These are phyloP conservation scores for Dolichallabes microphthalmus DNA, from an alignment of 2,113 vertebrate species.

Conservation along the genomic window DNA sequence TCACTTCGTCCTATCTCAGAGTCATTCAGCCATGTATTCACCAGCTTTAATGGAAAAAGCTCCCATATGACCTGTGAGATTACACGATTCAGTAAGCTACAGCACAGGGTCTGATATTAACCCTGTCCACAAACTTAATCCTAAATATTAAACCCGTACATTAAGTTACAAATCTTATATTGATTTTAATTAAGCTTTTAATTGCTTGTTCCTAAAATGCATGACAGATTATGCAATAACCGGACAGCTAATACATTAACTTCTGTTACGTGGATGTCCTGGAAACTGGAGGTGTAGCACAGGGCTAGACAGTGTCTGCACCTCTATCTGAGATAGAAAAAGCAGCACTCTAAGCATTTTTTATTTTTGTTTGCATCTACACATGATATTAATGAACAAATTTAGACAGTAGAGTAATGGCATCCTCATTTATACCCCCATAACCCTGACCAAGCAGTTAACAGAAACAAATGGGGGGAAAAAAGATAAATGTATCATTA, in stretches of 20 bases:
- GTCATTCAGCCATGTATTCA: conserved; percentile 4
- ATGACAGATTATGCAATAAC: background rate
- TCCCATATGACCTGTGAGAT: background rate
- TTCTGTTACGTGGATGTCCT: background rate
- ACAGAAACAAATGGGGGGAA: background rate
- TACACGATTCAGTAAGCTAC: background rate
- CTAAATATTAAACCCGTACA: background rate
- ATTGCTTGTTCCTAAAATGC: background rate
- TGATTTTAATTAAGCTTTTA: background rate
- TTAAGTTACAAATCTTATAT: background rate
- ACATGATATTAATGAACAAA: background rate
- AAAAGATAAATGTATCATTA: background rate
- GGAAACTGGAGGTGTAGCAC: background rate
- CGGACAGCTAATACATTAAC: background rate
- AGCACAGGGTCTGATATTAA: background rate
- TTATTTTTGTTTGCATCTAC: background rate
- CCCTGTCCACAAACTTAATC: background rate
- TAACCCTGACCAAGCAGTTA: background rate
- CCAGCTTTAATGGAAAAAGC: background rate
- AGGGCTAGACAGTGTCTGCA: background rate
- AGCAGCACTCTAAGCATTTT: background rate
- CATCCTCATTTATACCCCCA: background rate
- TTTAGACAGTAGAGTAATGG: background rate
- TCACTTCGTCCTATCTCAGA: background rate
- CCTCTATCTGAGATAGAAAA: background rate